phyloP scores from a whole-genome alignment of 2,797 vertebrate genomes.

The Aplochiton taeniatus region DNA sequence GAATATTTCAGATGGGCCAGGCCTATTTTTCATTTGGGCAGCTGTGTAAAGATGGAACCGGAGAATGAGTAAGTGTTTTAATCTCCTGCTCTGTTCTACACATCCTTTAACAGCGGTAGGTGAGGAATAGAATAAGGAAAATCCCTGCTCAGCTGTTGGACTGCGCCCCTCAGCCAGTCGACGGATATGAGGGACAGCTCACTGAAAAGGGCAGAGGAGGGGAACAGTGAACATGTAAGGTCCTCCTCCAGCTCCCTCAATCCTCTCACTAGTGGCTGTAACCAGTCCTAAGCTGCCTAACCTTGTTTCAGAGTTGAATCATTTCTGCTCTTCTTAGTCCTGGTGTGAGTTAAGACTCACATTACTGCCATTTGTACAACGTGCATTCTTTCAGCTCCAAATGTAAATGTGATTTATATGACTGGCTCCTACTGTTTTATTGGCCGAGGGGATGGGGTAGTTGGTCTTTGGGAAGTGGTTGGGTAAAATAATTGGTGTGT shows the following conservation, averaged over 20 bases:
- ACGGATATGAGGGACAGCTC: conserved; percentile 30
- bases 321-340: conserved; percentile 21
- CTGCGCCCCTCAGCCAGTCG: conserved; percentile 20
- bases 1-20: conserved; percentile 51
- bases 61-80: conserved; percentile 28
- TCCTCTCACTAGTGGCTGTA: not conserved
- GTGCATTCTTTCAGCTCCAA: too few species aligned
- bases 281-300: conserved; percentile 10
- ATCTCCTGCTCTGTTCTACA: conserved; percentile 17
- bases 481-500: not conserved
- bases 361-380: too few species aligned
- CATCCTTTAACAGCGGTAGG: conserved; percentile 7
- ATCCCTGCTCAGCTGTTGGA: conserved; percentile 37
- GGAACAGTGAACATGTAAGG: conserved; percentile 11
- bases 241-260: conserved; percentile 21
- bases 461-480: conserved; percentile 31
- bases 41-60: conserved; percentile 28
- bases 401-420: conserved; percentile 30
- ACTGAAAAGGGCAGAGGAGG: conserved; percentile 3
- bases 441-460: conserved; percentile 30
- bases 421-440: conserved; percentile 28
- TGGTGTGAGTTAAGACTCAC: not conserved
- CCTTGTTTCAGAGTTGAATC: conserved; percentile 12
- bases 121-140: conserved; percentile 18
- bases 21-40: conserved; percentile 49